These are phyloP conservation scores for Macquaria australasica DNA, from an alignment of 2,113 vertebrate species.

Conservation along the genomic window DNA sequence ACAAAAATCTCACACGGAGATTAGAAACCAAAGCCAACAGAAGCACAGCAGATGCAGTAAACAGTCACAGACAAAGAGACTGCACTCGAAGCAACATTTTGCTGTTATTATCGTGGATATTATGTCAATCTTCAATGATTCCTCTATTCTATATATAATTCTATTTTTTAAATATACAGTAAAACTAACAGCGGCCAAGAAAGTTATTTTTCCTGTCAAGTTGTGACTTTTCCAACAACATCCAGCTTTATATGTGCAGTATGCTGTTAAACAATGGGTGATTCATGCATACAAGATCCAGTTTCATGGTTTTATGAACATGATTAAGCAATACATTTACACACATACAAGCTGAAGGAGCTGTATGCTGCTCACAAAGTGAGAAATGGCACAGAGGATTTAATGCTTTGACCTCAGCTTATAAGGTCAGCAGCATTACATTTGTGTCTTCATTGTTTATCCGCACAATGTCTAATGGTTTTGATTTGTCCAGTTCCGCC, in stretches of 20 bases:
- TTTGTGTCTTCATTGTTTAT: neutral
- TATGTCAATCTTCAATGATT: neutral
- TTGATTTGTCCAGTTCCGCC: neutral
- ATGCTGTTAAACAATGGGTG: neutral
- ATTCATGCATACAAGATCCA: neutral
- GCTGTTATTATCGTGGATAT: neutral
- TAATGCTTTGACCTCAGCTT: constrained; percentile 15
- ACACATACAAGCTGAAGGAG: neutral
- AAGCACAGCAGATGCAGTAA: constrained; percentile 35
- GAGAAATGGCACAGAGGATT: neutral
- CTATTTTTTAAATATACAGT: neutral
- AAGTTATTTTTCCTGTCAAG: neutral
- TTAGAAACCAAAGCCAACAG: constrained; percentile 14
- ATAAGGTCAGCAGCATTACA: neutral
- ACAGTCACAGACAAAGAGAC: constrained; percentile 37
- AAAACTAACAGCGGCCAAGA: neutral
- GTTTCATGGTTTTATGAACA: neutral
- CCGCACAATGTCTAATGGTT: neutral
- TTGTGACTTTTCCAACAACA: neutral
- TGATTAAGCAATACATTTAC: neutral
- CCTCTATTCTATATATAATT: neutral
- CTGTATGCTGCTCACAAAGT: neutral
- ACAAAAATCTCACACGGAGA: constrained; percentile 25
- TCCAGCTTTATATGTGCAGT: neutral
- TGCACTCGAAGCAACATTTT: constrained; percentile 2